Evolutionary conservation across 2,113 vertebrate species (phyloP).

Genomic region (Amblyornis subalaris): DNA sequence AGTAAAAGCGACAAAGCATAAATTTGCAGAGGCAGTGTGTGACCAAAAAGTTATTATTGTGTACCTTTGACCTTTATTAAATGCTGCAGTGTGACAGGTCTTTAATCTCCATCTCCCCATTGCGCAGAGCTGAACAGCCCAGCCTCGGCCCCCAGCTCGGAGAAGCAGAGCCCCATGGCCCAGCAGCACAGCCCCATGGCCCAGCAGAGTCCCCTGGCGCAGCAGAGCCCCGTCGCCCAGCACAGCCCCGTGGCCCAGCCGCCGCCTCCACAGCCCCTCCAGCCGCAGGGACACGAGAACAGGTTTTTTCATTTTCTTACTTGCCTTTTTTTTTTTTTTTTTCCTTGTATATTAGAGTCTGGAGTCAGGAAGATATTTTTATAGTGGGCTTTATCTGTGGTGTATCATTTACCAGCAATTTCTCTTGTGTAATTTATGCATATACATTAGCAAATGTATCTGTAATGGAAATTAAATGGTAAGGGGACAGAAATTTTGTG

Average conservation of each 20-base stretch:
- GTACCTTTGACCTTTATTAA: slow-evolving; percentile 16
- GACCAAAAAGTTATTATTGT: not conserved
- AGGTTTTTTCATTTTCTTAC: slow-evolving; percentile 69
- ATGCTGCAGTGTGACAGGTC: not conserved
- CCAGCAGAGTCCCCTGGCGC: slow-evolving; percentile 79
- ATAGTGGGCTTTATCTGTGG: not conserved
- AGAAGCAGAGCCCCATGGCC: slow-evolving; percentile 93
- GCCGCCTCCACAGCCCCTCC: slow-evolving; percentile 80
- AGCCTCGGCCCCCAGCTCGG: slow-evolving; percentile 87
- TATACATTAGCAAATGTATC: not conserved
- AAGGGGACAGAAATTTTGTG: not conserved
- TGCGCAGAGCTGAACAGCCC: slow-evolving; percentile 87
- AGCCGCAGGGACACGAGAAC: slow-evolving; percentile 87
- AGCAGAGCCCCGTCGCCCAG: slow-evolving; percentile 75
- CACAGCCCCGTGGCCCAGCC: slow-evolving; percentile 73
- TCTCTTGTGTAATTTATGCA: not conserved
- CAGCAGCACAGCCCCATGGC: slow-evolving; percentile 84
- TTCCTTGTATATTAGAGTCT: not conserved
- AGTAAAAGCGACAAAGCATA: not conserved
- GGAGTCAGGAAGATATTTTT: not conserved
- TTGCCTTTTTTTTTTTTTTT: too few species aligned
- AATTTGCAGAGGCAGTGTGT: not conserved
- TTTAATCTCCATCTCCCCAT: slow-evolving; percentile 29
- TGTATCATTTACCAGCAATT: not conserved
- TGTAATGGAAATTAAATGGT: not conserved